Evolutionary conservation across 2,797 vertebrate species (phyloP), one percentile per base, ranked within the genome.

Genomic region (Danio albolineatus): DNA sequence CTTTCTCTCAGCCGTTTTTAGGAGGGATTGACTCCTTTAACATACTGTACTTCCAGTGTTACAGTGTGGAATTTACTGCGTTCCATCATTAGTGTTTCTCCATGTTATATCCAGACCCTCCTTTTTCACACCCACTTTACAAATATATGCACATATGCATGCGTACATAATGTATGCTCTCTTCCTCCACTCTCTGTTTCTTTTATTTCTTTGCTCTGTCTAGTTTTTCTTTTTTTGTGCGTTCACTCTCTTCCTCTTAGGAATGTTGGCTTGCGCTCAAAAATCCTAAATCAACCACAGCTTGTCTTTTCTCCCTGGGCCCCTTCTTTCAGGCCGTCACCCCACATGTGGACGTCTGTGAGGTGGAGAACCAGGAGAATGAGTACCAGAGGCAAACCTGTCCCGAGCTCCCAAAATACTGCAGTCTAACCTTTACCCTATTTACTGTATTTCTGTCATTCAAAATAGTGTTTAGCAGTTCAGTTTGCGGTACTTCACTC

Each of bases 211-310:
- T 76, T 65, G 51, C 54, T 78, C 65, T 75, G 72, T 86, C 74
- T 76, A 74, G 49, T 81, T 85, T 86, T 90, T 88, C 88, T 90
- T 90, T 88, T 86, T 83, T 75, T 28, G 73, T 67, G 72, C 36
- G 4, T 87, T 89, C 83, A 72, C 88, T 89, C 73, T 86, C 86
- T 88, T 91, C 89, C 73, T 88, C 90, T 89, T 88, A 91, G 92
- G 93, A 94, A 93, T 95, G 89, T 95, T 94, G 92, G 92, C 93
- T 61, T 8, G 1, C 4, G 78, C 91, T 92, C 93, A 94, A 90
- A 87, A 89, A 89, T 92, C 88, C 87, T 93, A 93, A 93, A 94
- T 93, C 89, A 92, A 90, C 85, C 82, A 6, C 91, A 91, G 90
- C 85, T 91, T 83, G 83, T 81, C 79, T 62, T 82, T 87, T 87